phyloP scores from a whole-genome alignment of 2,888 invertebrate genomes.

The Drosophila macrospina region DNA sequence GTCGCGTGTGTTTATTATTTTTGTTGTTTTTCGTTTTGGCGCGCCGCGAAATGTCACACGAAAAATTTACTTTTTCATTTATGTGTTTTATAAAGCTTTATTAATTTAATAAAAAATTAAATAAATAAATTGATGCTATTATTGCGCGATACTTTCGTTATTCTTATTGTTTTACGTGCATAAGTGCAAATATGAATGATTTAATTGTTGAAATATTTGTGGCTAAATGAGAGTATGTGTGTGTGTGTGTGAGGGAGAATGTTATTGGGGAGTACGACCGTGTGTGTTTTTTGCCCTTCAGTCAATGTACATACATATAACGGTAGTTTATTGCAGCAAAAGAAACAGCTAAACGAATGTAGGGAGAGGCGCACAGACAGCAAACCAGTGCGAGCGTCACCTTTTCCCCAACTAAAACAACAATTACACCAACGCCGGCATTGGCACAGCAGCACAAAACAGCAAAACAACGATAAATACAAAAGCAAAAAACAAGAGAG shows the following conservation, averaged over 20 bases:
- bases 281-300: constrained; percentile 50
- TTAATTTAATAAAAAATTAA: constrained; percentile 35
- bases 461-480: constrained; percentile 21
- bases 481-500: constrained; percentile 9
- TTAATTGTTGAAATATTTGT: constrained; percentile 52
- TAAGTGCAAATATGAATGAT: constrained; percentile 46
- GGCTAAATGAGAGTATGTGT: not conserved
- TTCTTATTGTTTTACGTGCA: constrained; percentile 35
- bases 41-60: constrained; percentile 24
- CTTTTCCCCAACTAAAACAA: constrained; percentile 41
- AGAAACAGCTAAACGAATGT: constrained; percentile 47
- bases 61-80: constrained; percentile 20
- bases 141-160: not conserved
- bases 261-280: constrained; percentile 5
- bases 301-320: constrained; percentile 43
- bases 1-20: constrained; percentile 51
- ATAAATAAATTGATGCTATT: constrained; percentile 19
- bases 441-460: constrained; percentile 44
- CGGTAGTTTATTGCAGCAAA: constrained; percentile 60
- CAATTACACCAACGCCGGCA: constrained; percentile 45
- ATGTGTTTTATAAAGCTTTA: constrained; percentile 23
- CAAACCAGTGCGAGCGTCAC: constrained; percentile 46
- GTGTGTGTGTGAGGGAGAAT: not conserved
- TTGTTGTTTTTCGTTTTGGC: constrained; percentile 34
- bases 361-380: constrained; percentile 41